Conservation (phyloP, 2,888 invertebrate species). For the Ornithoptera alexandrae region DNA sequence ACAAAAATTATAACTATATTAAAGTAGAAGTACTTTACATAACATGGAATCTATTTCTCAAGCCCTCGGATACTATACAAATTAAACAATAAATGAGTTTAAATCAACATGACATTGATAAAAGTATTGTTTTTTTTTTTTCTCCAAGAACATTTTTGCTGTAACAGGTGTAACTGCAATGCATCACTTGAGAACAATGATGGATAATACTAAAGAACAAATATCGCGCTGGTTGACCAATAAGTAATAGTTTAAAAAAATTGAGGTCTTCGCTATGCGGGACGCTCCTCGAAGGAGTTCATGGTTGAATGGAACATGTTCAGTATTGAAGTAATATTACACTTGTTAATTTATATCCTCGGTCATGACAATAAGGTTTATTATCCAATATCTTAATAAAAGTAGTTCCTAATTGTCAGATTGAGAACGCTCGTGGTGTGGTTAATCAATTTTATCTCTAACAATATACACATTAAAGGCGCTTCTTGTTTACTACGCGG, state of each 20-base stretch:
- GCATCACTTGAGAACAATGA: constrained; percentile 51
- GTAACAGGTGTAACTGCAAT: constrained; percentile 44
- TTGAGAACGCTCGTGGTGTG: constrained; percentile 61
- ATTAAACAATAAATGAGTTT: background rate
- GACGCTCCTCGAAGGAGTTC: constrained; percentile 77
- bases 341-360: constrained; percentile 50
- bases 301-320: constrained; percentile 78
- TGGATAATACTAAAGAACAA: constrained; percentile 56
- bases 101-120: background rate
- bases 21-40: no score
- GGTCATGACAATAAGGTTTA: constrained; percentile 49
- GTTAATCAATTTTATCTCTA: constrained; percentile 63
- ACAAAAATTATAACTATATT: no score
- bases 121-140: background rate
- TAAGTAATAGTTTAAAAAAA: constrained; percentile 74
- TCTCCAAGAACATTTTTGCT: background rate
- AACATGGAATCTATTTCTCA: background rate
- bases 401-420: constrained; percentile 72
- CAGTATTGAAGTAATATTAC: constrained; percentile 51
- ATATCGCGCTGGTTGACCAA: constrained; percentile 76
- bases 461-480: constrained; percentile 55
- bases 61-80: background rate
- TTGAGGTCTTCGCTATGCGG: constrained; percentile 74
- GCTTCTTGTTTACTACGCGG: constrained; percentile 53
- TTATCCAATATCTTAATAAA: constrained; percentile 50